phyloP scores from a whole-genome alignment of 2,888 invertebrate genomes.

The Neoscelio sp. region DNA sequence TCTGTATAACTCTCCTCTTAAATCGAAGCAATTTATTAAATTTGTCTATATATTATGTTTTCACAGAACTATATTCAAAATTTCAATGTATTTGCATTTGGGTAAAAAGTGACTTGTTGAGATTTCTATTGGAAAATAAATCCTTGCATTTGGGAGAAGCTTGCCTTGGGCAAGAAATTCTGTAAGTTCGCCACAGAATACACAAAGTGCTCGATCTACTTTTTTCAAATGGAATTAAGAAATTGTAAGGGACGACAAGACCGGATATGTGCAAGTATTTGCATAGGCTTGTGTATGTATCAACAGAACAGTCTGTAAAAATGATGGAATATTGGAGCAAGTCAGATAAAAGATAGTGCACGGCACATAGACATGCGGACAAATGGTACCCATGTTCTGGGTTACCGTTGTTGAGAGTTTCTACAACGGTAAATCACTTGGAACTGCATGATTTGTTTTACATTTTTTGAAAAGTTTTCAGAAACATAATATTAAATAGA shows the following conservation, averaged over 20 bases:
- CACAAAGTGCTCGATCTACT: constrained; percentile 1
- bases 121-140: constrained; percentile 8
- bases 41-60: too few species aligned
- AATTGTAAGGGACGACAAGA: not conserved
- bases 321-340: constrained; percentile 4
- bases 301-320: not conserved
- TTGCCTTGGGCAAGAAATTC: constrained; percentile 4
- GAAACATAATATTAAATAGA: not conserved
- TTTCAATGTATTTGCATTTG: not conserved
- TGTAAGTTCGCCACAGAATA: not conserved
- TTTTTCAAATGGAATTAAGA: not conserved
- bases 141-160: constrained; percentile 1
- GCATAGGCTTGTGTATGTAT: not conserved
- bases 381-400: constrained; percentile 27
- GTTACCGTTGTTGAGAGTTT: constrained; percentile 12
- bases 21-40: too few species aligned
- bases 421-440: not conserved
- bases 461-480: not conserved
- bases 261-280: not conserved
- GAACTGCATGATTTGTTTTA: not conserved
- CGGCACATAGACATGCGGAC: constrained; percentile 13
- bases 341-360: constrained; percentile 37
- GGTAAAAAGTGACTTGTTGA: constrained; percentile 7
- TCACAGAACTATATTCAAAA: too few species aligned
- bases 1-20: too few species aligned